A percentile compares a stretch with the other conserved stretches of the same genome.
Evolutionary conservation across 2,888 invertebrate genomes (phyloP).

Genomic region (Tenthredo amoena): DNA sequence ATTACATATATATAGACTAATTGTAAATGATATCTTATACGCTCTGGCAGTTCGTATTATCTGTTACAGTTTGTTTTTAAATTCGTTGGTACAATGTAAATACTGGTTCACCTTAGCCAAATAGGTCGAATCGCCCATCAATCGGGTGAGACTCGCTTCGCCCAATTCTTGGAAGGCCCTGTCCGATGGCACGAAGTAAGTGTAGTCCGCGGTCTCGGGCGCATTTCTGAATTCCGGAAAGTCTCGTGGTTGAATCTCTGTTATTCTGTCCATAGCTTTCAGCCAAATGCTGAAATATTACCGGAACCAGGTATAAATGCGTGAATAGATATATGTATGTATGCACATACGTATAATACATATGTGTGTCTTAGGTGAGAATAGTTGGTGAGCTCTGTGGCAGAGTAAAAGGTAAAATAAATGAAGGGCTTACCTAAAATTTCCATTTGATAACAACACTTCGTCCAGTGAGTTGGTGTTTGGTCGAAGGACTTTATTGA

Average conservation of each 20-base stretch:
- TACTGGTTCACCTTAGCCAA: conserved; percentile 70
- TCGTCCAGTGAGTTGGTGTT: conserved; percentile 76
- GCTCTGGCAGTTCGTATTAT: background rate
- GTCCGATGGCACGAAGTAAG: conserved; percentile 78
- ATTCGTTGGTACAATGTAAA: background rate
- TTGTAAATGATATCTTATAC: too few species aligned
- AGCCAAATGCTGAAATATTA: conserved; percentile 71
- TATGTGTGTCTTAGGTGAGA: too few species aligned
- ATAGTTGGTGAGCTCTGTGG: too few species aligned
- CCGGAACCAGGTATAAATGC: background rate
- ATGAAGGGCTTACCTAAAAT: conserved; percentile 73
- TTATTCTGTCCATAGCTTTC: conserved; percentile 72
- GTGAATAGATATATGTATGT: too few species aligned
- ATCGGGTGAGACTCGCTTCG: conserved; percentile 66
- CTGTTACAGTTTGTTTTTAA: background rate
- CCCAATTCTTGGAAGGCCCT: conserved; percentile 75
- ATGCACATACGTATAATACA: too few species aligned
- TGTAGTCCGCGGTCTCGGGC: conserved; percentile 65
- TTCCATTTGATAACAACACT: conserved; percentile 74
- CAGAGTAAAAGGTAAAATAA: too few species aligned
- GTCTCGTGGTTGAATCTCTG: conserved; percentile 66
- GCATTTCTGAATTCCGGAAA: conserved; percentile 63
- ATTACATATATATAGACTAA: background rate
- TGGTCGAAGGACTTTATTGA: conserved; percentile 78
- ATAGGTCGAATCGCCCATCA: conserved; percentile 70